Conservation (phyloP, 2,797 vertebrate species). For the Poecilia velifera region DNA sequence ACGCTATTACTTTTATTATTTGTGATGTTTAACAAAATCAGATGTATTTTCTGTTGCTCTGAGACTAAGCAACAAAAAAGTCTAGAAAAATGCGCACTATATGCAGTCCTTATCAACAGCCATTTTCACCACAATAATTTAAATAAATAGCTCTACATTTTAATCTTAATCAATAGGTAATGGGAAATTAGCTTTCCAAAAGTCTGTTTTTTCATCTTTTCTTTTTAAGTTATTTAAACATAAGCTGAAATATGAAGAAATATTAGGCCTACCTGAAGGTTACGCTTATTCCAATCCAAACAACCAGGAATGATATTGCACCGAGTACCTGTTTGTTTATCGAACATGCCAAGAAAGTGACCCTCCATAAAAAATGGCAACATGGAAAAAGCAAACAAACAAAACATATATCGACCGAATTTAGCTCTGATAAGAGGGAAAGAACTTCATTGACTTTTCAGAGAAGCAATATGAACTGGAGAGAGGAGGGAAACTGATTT, state of each 20-base stretch:
- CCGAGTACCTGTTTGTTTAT: conserved; percentile 70
- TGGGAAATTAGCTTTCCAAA: not conserved
- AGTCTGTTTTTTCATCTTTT: not conserved
- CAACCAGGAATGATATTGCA: conserved; percentile 43
- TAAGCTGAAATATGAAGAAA: not conserved
- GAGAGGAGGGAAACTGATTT: conserved; percentile 60
- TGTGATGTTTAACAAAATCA: not conserved
- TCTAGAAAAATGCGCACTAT: not conserved
- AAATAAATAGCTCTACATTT: too few relatives aligned
- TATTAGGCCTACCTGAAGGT: conserved; percentile 60
- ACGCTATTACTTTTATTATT: not conserved
- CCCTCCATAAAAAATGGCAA: conserved; percentile 69
- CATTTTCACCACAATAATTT: not conserved
- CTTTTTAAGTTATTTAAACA: not conserved
- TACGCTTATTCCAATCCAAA: conserved; percentile 68
- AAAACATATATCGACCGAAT: conserved; percentile 36
- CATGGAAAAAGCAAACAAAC: conserved; percentile 25
- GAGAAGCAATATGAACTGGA: conserved; percentile 43
- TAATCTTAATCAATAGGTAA: not conserved
- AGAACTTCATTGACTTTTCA: conserved; percentile 64
- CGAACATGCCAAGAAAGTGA: conserved; percentile 66
- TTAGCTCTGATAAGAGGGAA: conserved; percentile 52
- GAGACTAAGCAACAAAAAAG: not conserved
- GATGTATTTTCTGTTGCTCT: not conserved
- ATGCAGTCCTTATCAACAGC: not conserved